Evolutionary conservation across 2,888 invertebrate genomes (phyloP), one percentile per base, ranked within the genome.

Genomic region (Aphelenchoides bicaudatus): DNA sequence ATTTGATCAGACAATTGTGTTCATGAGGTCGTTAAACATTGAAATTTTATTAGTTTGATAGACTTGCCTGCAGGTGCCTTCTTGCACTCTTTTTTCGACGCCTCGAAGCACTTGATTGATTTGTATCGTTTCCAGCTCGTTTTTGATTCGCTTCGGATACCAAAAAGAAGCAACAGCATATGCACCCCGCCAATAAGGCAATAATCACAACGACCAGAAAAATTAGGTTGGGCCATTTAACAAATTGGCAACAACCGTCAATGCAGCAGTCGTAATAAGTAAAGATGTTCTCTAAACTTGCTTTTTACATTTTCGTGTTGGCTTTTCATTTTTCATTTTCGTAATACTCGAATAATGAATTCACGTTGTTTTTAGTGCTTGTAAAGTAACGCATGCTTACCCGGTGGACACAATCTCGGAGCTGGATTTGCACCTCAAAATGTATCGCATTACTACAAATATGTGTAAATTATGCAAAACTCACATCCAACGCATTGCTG

Each of bases 171-270:
- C 30, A 60, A 34, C 63, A 62, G 37, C 63, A 62, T 29, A 39
- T 37, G 29, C 63, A 62, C 4, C 63, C 63, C 23, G 30, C 27
- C n/a, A 62, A 48, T 8, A 62, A 43, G 21, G 59, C 29, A 5
- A 62, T n/a, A 10, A 66, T 60, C 19, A 62, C 61, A 34, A 65
- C 31, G 2, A 66, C n/a, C 6, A 62, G 27, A 37, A 62, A 65
- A 29, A 62, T 38, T 34, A 62, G 38, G 54, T 65, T 65, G 1
- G 63, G 61, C 63, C 63, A 62, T 52, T 62, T 62, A 13, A 62
- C 23, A 27, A 38, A 65, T 29, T 53, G 52, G 30, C 63, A 62
- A 23, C 63, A 62, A 16, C 63, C 64, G 8, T 64, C 46, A 10
- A 25, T 47, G 23, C 63, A 62, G 39, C 63, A 62, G 34, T 62